Base-by-base conservation (phyloP, 2,113 vertebrate genomes). In the Pholis gunnellus region DNA sequence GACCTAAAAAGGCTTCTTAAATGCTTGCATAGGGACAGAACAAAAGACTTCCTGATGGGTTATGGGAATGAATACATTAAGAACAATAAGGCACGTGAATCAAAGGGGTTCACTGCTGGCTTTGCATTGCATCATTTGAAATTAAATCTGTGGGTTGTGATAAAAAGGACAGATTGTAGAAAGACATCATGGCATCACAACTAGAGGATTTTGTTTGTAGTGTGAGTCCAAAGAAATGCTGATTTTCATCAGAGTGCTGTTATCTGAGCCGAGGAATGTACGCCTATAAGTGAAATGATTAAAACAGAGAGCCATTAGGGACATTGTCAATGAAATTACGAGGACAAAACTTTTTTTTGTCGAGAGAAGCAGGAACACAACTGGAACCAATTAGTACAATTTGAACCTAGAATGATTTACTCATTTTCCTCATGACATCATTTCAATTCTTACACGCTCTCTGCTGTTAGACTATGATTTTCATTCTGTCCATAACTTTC, bases 21-120 rank as follows among this genome's bases (percentile, higher is more conserved):
- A 80, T 38, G 46, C 57, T 20, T 40, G 34, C 34, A 31, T 38
- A 31, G 64, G 46, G 84, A 69, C 17, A 48, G 50, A 69, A 75
- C 50, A 68, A 89, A 88, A 69, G 72, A 68, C 22, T 81, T 79
- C 54, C 59, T 79, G 70, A 78, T 80, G 64, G 78, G 69, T 68
- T 66, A 27, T 67, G 70, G 56, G 74, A 72, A 72, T 86, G 22
- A 65, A 78, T 73, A 34, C 48, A 81, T 66, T 59, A 15, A 42
- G 54, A 40, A 36, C 61, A 78, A 73, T 64, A 54, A 82, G 40
- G 27, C 36, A 78, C 25, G 54, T 25, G 57, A 74, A n/a, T 82
- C 15, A 73, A 44, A 83, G 59, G n/a, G 11, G 40, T 25, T 54
- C 29, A 22, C 14, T 7, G 36, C 5, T 0, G 56, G 46, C 22